Evolutionary conservation across 1,140 invertebrate genomes (phyloP).

Genomic region (Drosophila ananassae): DNA sequence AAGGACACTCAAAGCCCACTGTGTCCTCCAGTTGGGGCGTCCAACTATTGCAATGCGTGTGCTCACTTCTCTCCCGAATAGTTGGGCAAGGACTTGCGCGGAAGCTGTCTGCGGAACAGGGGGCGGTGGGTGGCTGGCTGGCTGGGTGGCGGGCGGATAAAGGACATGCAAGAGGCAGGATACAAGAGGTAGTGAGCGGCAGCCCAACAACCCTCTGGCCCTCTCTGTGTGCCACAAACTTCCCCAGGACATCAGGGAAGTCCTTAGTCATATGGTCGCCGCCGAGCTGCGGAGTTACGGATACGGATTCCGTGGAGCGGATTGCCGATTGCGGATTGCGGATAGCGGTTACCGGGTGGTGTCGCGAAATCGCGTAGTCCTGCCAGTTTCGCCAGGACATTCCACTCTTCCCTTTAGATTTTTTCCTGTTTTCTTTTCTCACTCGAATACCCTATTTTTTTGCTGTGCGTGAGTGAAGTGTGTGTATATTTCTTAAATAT

Average conservation of each 20-base stretch:
- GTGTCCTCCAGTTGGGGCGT: slow-evolving; percentile 3
- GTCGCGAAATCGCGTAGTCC: slow-evolving; percentile 23
- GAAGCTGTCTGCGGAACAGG: slow-evolving; percentile 51
- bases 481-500: slow-evolving; percentile 2
- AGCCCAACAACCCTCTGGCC: slow-evolving; percentile 11
- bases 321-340: slow-evolving; percentile 20
- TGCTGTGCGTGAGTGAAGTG: slow-evolving; percentile 2
- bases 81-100: slow-evolving; percentile 71
- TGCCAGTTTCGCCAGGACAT: background rate
- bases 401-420: too few relatives aligned
- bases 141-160: background rate
- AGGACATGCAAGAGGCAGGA: background rate
- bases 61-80: slow-evolving; percentile 18
- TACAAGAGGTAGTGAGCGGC: slow-evolving; percentile 12
- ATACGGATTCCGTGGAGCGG: slow-evolving; percentile 26
- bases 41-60: slow-evolving; percentile 23
- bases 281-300: slow-evolving; percentile 50
- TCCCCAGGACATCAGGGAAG: background rate
- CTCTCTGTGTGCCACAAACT: background rate
- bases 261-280: slow-evolving; percentile 58
- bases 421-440: background rate
- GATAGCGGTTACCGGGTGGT: slow-evolving; percentile 8
- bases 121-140: background rate
- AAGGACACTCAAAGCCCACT: background rate
- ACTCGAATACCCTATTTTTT: background rate